Percentiles rank a stretch among this genome's conserved stretches.
These are phyloP conservation scores for Drosophila nigricruria DNA, from an alignment of 2,888 invertebrate species.

Conservation along the genomic window DNA sequence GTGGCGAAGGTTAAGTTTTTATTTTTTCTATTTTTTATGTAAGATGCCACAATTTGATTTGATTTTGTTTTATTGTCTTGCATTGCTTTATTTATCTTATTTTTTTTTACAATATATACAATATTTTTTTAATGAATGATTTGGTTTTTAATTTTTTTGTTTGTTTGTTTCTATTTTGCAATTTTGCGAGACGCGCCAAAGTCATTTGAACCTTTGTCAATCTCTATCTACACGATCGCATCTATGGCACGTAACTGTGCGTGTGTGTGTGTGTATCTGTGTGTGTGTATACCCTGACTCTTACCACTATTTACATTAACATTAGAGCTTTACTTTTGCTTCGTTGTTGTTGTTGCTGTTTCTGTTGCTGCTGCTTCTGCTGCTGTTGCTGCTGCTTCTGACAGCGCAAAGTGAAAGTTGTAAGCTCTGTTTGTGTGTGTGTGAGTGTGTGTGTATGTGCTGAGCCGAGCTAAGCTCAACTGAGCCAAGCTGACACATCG, in stretches of 20 bases:
- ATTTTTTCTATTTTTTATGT: conserved; percentile 60
- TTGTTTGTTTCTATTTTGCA: conserved; percentile 46
- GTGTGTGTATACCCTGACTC: conserved; percentile 54
- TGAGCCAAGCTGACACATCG: conserved; percentile 49
- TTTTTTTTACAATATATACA: conserved; percentile 37
- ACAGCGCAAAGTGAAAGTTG: conserved; percentile 78
- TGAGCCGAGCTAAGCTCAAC: conserved; percentile 28
- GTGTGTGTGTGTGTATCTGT: conserved; percentile 44
- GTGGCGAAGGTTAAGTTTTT: conserved; percentile 66
- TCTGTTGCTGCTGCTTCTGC: conserved; percentile 68
- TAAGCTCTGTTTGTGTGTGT: conserved; percentile 26
- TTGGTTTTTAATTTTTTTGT: conserved; percentile 60
- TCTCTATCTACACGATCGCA: conserved; percentile 66
- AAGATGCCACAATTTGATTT: conserved; percentile 77
- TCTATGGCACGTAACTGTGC: conserved; percentile 72
- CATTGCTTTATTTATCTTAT: conserved; percentile 22
- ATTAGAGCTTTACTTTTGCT: conserved; percentile 73
- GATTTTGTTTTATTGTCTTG: conserved; percentile 56
- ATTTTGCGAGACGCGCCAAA: conserved; percentile 65
- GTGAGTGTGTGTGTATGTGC: conserved; percentile 25
- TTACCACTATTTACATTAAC: conserved; percentile 81
- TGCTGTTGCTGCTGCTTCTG: conserved; percentile 72
- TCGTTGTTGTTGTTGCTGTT: conserved; percentile 35
- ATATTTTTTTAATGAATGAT: conserved; percentile 66
- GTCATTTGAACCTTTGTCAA: conserved; percentile 67